phyloP scores from a whole-genome alignment of 2,113 vertebrate genomes.

The Oryzias celebensis region DNA sequence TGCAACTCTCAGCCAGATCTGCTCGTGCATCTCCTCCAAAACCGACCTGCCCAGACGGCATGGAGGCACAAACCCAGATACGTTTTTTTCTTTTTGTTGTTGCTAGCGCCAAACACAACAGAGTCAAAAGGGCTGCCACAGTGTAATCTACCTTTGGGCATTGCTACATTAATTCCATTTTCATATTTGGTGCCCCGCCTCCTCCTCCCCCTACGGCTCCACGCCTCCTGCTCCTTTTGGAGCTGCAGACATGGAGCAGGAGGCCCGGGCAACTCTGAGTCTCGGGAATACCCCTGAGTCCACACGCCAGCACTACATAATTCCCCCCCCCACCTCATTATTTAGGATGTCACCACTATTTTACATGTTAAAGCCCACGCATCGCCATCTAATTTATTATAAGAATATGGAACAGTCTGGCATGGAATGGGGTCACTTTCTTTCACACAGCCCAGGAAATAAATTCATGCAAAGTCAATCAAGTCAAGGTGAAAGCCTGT shows the following conservation, averaged over 20 bases:
- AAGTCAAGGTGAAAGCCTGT: slow-evolving; percentile 81
- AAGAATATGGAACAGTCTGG: slow-evolving; percentile 74
- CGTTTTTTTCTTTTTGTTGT: slow-evolving; percentile 56
- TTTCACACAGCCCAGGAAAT: slow-evolving; percentile 67
- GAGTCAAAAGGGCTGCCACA: slow-evolving; percentile 64
- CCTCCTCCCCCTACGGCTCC: neutral
- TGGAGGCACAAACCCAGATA: slow-evolving; percentile 19
- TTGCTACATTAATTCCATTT: slow-evolving; percentile 81
- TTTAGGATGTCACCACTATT: slow-evolving; percentile 85
- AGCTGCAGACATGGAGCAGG: slow-evolving; percentile 40
- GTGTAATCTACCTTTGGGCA: slow-evolving; percentile 81
- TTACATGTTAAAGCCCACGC: slow-evolving; percentile 83
- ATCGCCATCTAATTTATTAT: slow-evolving; percentile 83
- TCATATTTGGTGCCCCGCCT: slow-evolving; percentile 70
- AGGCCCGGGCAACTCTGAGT: slow-evolving; percentile 53
- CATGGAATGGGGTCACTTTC: slow-evolving; percentile 79
- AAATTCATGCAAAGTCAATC: slow-evolving; percentile 78
- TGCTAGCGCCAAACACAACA: slow-evolving; percentile 68
- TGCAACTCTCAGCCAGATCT: slow-evolving; percentile 38
- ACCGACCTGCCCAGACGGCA: slow-evolving; percentile 45
- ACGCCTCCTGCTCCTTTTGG: slow-evolving; percentile 22
- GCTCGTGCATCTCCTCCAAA: slow-evolving; percentile 31
- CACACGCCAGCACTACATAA: slow-evolving; percentile 62
- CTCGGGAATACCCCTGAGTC: slow-evolving; percentile 78
- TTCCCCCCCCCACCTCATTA: slow-evolving; percentile 80